Evolutionary conservation across 2,113 vertebrate species (phyloP).

Genomic region (Helogale parvula): DNA sequence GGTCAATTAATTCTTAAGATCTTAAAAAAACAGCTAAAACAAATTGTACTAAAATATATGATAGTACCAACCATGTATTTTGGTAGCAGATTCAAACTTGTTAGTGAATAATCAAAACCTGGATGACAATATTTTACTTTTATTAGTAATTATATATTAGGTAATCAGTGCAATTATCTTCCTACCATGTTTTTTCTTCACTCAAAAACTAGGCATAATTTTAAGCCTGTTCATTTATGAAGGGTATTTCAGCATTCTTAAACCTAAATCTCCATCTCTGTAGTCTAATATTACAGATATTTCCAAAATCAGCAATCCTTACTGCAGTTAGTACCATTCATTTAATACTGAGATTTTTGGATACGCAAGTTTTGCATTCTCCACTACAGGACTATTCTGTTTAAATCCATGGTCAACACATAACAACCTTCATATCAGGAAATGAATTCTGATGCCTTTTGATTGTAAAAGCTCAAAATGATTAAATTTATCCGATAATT

Average conservation of each 20-base stretch:
- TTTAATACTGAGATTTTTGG: background rate
- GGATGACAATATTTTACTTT: background rate
- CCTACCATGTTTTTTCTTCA: conserved; percentile 7
- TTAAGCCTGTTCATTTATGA: background rate
- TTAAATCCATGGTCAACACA: background rate
- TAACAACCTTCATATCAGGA: background rate
- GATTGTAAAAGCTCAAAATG: background rate
- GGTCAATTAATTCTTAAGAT: background rate
- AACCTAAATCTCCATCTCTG: background rate
- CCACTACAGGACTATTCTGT: background rate
- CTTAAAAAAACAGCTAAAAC: conserved; percentile 28
- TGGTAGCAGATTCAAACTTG: conserved; percentile 21
- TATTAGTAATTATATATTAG: background rate
- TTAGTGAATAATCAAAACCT: conserved; percentile 24
- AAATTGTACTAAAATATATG: conserved; percentile 17
- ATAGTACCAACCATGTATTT: background rate
- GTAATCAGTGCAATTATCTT: background rate
- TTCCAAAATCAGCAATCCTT: conserved; percentile 9
- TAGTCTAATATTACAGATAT: background rate
- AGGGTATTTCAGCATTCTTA: background rate
- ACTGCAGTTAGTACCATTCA: background rate
- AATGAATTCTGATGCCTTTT: background rate
- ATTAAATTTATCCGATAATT: conserved; percentile 26
- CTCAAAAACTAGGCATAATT: background rate
- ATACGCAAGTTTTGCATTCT: background rate